Conservation (phyloP, 2,113 vertebrate species). For the Colistium nudipinnis region DNA sequence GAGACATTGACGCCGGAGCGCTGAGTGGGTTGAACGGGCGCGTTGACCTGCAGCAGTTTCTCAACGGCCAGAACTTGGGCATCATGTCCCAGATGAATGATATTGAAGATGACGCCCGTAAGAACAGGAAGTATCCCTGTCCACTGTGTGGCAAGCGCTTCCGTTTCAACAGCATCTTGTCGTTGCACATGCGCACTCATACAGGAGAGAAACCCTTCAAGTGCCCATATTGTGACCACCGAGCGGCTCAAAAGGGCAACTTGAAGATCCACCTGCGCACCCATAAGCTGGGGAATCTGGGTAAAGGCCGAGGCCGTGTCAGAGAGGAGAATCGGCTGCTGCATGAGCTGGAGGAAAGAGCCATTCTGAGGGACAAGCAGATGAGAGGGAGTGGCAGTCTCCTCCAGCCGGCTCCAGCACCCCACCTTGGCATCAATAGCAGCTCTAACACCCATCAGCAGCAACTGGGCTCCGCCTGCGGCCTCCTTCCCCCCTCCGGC, state of each 20-base stretch:
- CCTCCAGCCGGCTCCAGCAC: constrained; percentile 86
- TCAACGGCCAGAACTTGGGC: constrained; percentile 97
- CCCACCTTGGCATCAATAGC: constrained; percentile 76
- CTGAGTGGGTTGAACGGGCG: constrained; percentile 90
- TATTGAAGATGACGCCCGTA: constrained; percentile 97
- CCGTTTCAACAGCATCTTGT: constrained; percentile 99
- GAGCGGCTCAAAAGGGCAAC: constrained; percentile 98
- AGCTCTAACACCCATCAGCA: constrained; percentile 84
- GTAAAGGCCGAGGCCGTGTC: constrained; percentile 95
- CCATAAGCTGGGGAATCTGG: constrained; percentile 97
- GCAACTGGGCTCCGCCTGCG: constrained; percentile 87
- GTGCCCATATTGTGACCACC: constrained; percentile 98
- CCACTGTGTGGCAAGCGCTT: constrained; percentile 97
- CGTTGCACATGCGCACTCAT: constrained; percentile 97
- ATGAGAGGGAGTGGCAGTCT: constrained; percentile 88
- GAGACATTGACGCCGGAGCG: constrained; percentile 89
- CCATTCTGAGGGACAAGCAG: constrained; percentile 96
- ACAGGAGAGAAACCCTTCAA: constrained; percentile 99
- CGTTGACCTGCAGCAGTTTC: constrained; percentile 97
- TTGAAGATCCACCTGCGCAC: constrained; percentile 98
- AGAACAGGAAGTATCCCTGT: constrained; percentile 97
- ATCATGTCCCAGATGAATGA: constrained; percentile 99
- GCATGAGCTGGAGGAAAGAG: constrained; percentile 96
- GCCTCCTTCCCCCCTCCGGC: constrained; percentile 85
- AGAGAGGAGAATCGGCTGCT: constrained; percentile 96